phyloP scores from a whole-genome alignment of 1,140 invertebrate genomes.

The Drosophila bipectinata region DNA sequence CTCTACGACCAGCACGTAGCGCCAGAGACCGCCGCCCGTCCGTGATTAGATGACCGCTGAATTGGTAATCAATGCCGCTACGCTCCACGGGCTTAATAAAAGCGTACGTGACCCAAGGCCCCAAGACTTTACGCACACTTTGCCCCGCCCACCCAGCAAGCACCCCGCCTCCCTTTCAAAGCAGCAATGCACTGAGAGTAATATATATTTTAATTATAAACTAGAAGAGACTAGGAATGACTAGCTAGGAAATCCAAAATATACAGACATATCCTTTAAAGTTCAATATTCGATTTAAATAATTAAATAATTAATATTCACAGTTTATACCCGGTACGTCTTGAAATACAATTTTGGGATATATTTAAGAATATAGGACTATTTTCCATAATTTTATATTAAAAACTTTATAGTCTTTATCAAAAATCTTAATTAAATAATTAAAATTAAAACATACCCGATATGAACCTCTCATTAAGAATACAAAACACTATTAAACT shows the following conservation, averaged over 20 bases:
- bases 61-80: conserved; percentile 78
- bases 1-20: conserved; percentile 41
- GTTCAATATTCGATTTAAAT: background rate
- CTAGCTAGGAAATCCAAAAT: background rate
- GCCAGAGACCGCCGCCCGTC: conserved; percentile 16
- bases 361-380: too few relatives aligned
- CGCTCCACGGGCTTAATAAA: conserved; percentile 69
- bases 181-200: background rate
- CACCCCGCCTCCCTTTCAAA: background rate
- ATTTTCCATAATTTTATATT: too few relatives aligned
- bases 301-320: too few relatives aligned
- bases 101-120: conserved; percentile 67
- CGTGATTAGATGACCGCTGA: conserved; percentile 81
- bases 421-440: too few relatives aligned
- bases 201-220: background rate
- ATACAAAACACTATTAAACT: background rate
- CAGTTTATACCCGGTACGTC: too few relatives aligned
- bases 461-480: background rate
- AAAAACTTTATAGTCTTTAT: too few relatives aligned
- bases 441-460: background rate
- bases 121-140: conserved; percentile 74
- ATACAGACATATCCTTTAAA: too few relatives aligned
- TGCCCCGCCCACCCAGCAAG: conserved; percentile 14
- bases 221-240: too few relatives aligned
- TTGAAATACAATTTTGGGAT: too few relatives aligned